phyloP scores from a whole-genome alignment of 92 coral and sea anemone species.

The Umimayanthus kanabou region DNA sequence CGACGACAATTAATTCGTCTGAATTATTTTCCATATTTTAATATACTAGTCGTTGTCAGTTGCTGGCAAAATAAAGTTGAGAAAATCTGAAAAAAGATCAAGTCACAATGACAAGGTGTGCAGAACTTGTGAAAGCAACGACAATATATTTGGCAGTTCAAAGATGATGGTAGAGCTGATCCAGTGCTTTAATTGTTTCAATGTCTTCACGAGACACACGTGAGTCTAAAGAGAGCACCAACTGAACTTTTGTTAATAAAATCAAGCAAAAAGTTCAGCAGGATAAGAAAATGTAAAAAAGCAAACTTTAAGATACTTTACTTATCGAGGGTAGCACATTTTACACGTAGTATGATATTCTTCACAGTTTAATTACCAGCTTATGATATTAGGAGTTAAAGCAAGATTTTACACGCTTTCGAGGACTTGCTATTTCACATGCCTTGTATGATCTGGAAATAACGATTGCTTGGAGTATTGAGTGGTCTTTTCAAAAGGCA shows the following conservation, averaged over 20 bases:
- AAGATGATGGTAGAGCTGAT: not conserved
- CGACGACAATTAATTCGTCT: no score
- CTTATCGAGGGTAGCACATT: no score
- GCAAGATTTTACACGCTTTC: not conserved
- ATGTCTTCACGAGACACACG: not conserved
- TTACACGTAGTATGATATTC: no score
- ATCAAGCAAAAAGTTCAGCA: not conserved
- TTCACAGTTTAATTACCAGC: not conserved
- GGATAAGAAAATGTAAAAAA: no score
- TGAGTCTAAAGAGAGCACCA: not conserved
- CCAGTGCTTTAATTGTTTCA: not conserved
- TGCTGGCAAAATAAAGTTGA: not conserved
- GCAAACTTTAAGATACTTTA: no score
- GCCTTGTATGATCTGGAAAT: not conserved
- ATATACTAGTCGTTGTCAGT: no score
- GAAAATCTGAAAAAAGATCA: not conserved
- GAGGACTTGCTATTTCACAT: not conserved
- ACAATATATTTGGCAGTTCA: not conserved
- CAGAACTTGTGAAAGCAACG: no score
- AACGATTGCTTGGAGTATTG: not conserved
- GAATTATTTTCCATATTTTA: no score
- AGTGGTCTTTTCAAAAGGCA: not conserved
- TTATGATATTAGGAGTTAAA: not conserved
- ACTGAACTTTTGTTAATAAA: not conserved
- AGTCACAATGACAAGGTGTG: no score